Evolutionary conservation across 2,113 vertebrate species (phyloP).

Genomic region (Rhea pennata): DNA sequence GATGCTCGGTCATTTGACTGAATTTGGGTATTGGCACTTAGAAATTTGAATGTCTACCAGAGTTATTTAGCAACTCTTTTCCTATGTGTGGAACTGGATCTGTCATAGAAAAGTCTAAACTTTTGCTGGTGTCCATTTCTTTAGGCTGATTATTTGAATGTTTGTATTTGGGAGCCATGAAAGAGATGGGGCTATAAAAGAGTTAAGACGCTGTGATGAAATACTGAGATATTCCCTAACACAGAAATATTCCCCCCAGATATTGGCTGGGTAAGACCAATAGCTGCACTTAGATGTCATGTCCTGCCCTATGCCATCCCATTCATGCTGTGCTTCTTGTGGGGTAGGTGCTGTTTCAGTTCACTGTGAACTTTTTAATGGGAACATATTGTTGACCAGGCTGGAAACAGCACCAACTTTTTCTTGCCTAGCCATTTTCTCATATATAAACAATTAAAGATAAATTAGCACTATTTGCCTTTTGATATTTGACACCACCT

Average conservation of each 20-base stretch:
- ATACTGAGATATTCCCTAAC: not conserved
- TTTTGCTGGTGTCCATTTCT: not conserved
- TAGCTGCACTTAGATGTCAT: accelerated
- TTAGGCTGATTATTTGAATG: not conserved
- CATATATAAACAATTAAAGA: not conserved
- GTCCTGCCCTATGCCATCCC: not conserved
- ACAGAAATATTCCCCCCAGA: not conserved
- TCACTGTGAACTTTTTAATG: not conserved
- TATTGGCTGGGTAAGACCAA: not conserved
- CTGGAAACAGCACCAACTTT: not conserved
- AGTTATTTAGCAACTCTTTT: not conserved
- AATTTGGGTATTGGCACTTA: not conserved
- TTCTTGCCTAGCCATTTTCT: not conserved
- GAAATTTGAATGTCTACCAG: not conserved
- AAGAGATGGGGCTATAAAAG: not conserved
- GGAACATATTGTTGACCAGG: not conserved
- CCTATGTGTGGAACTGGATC: not conserved
- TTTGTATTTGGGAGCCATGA: not conserved
- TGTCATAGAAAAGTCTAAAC: not conserved
- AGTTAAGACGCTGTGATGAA: not conserved
- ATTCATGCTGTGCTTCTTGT: not conserved
- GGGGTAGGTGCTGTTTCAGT: not conserved
- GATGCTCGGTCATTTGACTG: not conserved
- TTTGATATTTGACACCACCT: not conserved
- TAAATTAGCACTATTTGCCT: not conserved